These are phyloP conservation scores for Mustela nigripes DNA, from an alignment of 2,113 vertebrate species.

Conservation along the genomic window DNA sequence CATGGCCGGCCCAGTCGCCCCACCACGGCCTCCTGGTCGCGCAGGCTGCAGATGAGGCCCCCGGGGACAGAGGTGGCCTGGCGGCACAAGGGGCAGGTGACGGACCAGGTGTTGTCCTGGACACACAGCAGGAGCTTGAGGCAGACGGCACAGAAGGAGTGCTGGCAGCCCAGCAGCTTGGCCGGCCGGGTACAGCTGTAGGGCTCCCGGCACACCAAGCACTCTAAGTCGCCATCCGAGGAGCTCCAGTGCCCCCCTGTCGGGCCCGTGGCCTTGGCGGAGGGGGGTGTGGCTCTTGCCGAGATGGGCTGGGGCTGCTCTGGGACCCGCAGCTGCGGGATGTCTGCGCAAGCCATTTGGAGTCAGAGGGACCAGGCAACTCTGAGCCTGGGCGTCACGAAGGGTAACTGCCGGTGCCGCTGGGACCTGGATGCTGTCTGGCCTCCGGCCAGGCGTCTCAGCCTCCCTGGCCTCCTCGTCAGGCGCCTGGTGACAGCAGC, in stretches of 20 bases:
- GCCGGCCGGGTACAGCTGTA: slow-evolving; percentile 84
- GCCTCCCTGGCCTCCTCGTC: slow-evolving; percentile 15
- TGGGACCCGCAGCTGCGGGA: fast-evolving
- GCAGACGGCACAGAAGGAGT: slow-evolving; percentile 87
- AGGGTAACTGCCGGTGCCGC: fast-evolving
- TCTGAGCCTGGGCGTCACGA: background rate
- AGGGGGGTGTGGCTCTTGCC: fast-evolving
- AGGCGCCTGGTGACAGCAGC: slow-evolving; percentile 47
- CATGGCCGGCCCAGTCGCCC: background rate
- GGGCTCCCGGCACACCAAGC: slow-evolving; percentile 88
- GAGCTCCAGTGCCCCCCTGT: fast-evolving
- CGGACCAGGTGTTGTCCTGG: slow-evolving; percentile 80
- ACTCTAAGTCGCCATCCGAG: slow-evolving; percentile 79
- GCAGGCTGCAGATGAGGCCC: slow-evolving; percentile 88
- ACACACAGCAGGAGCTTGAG: slow-evolving; percentile 87
- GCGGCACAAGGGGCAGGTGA: slow-evolving; percentile 89
- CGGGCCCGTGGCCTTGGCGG: fast-evolving
- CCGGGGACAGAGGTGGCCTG: slow-evolving; percentile 83
- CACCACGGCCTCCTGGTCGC: slow-evolving; percentile 78
- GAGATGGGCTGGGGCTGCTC: background rate
- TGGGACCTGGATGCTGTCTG: background rate
- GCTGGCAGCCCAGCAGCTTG: slow-evolving; percentile 89
- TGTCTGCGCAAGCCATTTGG: background rate
- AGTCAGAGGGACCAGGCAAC: fast-evolving
- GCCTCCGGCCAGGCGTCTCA: background rate